Base-by-base conservation (phyloP, 2,797 vertebrate species). In the Sciurus carolinensis region DNA sequence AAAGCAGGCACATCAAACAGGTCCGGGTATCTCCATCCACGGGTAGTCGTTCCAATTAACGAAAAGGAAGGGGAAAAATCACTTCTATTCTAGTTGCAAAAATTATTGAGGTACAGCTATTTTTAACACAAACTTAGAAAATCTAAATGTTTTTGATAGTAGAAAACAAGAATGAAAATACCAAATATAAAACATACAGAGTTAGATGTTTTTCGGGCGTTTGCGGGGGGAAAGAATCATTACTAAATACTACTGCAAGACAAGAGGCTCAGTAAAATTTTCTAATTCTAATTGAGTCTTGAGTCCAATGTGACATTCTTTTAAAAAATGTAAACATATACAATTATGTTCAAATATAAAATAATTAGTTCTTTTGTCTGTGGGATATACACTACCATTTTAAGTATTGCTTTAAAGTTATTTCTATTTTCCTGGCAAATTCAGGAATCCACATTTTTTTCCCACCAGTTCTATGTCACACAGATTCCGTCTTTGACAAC, bases 261-360 rank as follows among this genome's bases (percentile, higher is more conserved):
- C 39, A 75, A 92, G 67, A n/a, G 42, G 57, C 87, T 96, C 96
- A 97, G 94, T 96, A 97, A 96, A 98, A 97, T 92, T 94, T 94
- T 95, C 82, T 80, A 92, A 77, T 71, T 87, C 92, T 96, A 93
- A 94, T 57, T 93, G 83, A 52, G 90, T 96, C 96, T 89, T 66
- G 13, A 94, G 52, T 77, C 66, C 52, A 80, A 79, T 39, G 30
- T 28, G 44, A 94, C 22, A 84, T 20, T 20, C 84, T 83, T 57
- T 44, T 3, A 42, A 89, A 87, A 80, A 28, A 64, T 81, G 18
- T 93, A 52, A 80, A 84, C 24, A 52, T 36, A 76, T 10, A 42
- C 1, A 59, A 67, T 62, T 76, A 69, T 62, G n/a, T 50, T 66
- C 54, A 77, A 76, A 84, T 39, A 87, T 42, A 87, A 92, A 18